Evolutionary conservation across 2,113 vertebrate species (phyloP), one percentile per base, ranked within the genome.

Genomic region (Asarcornis scutulata): DNA sequence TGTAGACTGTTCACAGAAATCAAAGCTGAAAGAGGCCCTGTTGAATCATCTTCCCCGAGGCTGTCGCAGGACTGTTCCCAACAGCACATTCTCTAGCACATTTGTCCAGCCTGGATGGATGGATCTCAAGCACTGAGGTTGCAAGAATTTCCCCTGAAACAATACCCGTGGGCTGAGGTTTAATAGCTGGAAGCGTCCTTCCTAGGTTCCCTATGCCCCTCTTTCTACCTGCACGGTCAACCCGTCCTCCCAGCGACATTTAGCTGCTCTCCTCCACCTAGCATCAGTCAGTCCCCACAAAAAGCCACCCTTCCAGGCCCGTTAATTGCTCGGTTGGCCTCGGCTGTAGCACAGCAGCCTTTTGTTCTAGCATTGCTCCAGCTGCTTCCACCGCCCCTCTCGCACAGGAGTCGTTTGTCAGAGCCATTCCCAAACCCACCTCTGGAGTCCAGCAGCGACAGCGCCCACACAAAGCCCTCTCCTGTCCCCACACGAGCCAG

Each of bases 331-430:
- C 81, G 4, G 4, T 25, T 27, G 4, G 89, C 93, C 91, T 94
- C 83, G 85, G 94, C 94, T 13, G 42, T 16, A 74, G 89, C 91
- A 97, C 95, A 95, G 96, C 93, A 76, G 93, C 93, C 95, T 93
- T 96, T 94, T 97, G 96, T 96, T 73, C 92, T 5, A 36, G 96
- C 59, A 1, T 11, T 1, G 93, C 86, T 81, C 93, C 95, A 89
- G 96, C 89, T 92, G 96, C 93, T 91, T 81, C 93, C 59, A 50
- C 26, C 23, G 5, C 71, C 86, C 89, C 77, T 32, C 32, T 4
- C 81, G 36, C 94, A 34, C 90, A 72, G 93, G 50, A 59, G 26
- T 12, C 18, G 14, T 76, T 89, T 84, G 77, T 84, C 89, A 38
- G 1, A 31, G 14, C 20, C 92, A 34, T 68, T 83, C 73, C 80